Evolutionary conservation across 2,113 vertebrate genomes (phyloP), one percentile per base, ranked within the genome.

Genomic region (Actenoides hombroni): DNA sequence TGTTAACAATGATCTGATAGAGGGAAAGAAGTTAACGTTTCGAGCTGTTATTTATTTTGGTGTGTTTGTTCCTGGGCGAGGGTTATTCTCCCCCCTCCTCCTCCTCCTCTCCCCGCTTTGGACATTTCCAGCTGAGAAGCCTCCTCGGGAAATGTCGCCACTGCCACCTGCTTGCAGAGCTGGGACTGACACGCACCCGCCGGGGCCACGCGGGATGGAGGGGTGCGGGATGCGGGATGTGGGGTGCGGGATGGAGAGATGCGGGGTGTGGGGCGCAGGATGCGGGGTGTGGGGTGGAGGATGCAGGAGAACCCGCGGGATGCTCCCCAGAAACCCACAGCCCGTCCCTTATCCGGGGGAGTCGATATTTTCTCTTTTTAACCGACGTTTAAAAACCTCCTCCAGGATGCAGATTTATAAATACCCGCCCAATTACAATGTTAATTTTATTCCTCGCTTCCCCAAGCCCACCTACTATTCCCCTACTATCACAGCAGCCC

Each of bases 121-220:
- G 88, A 75, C 71, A 79, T 97, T 97, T 97, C 95, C 96, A 94
- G 81, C 94, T 33, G 95, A 94, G 97, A 97, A 98, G 67, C 91
- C 86, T 97, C 86, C 10, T 86, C 92, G 95, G 95, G 98, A 97
- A 97, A 98, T 97, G 97, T 97, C 97, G 92, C 96, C 97, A 98
- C 95, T 98, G 98, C 98, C 98, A 97, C 97, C 98, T 98, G 98
- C 97, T 97, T 98, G 98, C 16, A 3, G 95, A 94, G 94, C 86
- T 28, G 69, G 97, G 98, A 95, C 88, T 94, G 94, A 92, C 97
- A 98, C 15, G 92, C 82, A 86, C 88, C 95, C 93, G 60, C 35
- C 37, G 37, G 48, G 48, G 54, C 23, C 24, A 2, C 56, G 6
- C 0, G 11, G 49, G 26, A 5, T 57, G 4, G 39, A 42, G 2